Evolutionary conservation across 2,797 vertebrate species (phyloP).

Genomic region (Muraenolepis orangiensis): DNA sequence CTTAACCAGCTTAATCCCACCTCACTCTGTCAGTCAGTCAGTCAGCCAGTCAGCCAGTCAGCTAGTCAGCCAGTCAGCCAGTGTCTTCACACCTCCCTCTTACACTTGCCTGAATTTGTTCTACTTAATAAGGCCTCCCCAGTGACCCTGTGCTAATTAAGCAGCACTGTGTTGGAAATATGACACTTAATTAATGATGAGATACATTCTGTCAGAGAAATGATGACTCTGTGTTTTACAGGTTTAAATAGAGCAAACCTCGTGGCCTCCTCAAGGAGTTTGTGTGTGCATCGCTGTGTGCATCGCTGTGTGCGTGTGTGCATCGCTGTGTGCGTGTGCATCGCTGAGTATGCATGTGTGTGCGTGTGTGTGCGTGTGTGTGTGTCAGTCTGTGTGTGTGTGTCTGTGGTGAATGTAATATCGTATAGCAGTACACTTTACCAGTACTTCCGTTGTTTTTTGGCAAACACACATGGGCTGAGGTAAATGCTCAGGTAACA

Average conservation of each 20-base stretch:
- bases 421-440: slow-evolving; percentile 26
- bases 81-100: slow-evolving; percentile 74
- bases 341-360: slow-evolving; percentile 3
- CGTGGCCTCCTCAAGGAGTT: slow-evolving; percentile 61
- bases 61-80: slow-evolving; percentile 38
- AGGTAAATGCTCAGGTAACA: slow-evolving; percentile 35
- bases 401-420: slow-evolving; percentile 9
- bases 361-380: slow-evolving; percentile 8
- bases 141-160: slow-evolving; percentile 99
- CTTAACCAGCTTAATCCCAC: slow-evolving; percentile 26
- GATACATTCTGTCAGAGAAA: slow-evolving; percentile 99
- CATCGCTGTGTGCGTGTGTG: slow-evolving; percentile 15
- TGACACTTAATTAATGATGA: slow-evolving; percentile 99
- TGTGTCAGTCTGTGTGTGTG: slow-evolving; percentile 4
- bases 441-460: slow-evolving; percentile 30
- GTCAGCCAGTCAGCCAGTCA: background rate
- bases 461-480: slow-evolving; percentile 18
- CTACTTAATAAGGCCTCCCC: slow-evolving; percentile 99
- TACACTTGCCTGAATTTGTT: slow-evolving; percentile 98
- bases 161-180: slow-evolving; percentile 97
- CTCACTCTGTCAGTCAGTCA: slow-evolving; percentile 13
- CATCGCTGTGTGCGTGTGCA: slow-evolving; percentile 9
- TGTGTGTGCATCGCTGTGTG: slow-evolving; percentile 14
- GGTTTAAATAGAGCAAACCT: slow-evolving; percentile 87
- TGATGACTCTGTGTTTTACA: slow-evolving; percentile 96